Evolutionary conservation across 2,113 vertebrate genomes (phyloP), one percentile per base, ranked within the genome.

Genomic region (Manacus vitellinus): DNA sequence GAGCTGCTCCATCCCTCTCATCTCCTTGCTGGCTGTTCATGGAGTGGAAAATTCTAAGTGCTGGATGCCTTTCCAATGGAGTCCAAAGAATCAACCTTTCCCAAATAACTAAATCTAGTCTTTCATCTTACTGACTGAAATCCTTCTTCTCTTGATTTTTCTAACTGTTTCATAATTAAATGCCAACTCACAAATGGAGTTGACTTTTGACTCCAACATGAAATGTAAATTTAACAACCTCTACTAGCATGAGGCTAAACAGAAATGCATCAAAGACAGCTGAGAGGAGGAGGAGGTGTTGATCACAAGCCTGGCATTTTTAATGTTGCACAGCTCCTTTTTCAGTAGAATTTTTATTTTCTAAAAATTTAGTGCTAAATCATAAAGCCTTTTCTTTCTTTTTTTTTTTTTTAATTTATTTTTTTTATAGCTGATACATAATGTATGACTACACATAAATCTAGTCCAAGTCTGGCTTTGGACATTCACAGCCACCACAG

Each of bases 271-370:
- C 70, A 91, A 82, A 90, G 70, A 59, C 65, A 76, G 33, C 85
- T 88, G 73, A 96, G 88, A 27, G 63, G 88, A 88, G 55, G 92
- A 39, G 76, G 39, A 88, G 92, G 86, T 77, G 43, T 47, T 95
- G 91, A 95, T 88, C 89, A 85, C 41, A 74, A 88, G 33, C 55
- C 59, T 55, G 52, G 49, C 67, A 65, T 63, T 83, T 96, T 94
- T 95, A 88, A 92, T 55, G 84, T 44, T 88, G 67, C 74, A 72
- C 52, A 83, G 78, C 31, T 81, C 59, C 74, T 62, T 95, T 95
- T 97, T 84, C 94, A 97, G 96, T 89, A 85, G 94, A 95, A 93
- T 85, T 97, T 97, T 97, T 96, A 95, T 96, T 96, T 97, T 92
- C 91, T 92, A 70, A 70, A 95, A 96, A 96, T 96, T 88, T 96